Evolutionary conservation across 2,113 vertebrate genomes (phyloP).

Genomic region (Galeopterus variegatus): DNA sequence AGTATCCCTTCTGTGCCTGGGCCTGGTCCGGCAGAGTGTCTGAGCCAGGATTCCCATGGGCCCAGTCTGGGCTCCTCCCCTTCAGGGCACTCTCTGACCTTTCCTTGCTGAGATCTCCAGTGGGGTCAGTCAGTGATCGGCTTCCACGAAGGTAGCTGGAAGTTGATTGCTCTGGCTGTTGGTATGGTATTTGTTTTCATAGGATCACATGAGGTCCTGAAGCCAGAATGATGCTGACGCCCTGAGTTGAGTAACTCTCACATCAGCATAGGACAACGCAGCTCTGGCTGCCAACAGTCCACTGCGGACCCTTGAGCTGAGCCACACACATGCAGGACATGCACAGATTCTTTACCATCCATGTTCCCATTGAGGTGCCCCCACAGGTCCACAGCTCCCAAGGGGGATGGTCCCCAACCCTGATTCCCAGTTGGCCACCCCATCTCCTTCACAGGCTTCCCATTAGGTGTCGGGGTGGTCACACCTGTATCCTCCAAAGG

Average conservation of each 20-base stretch:
- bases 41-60: background rate
- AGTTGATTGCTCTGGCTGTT: background rate
- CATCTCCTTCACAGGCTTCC: background rate
- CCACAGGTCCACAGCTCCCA: background rate
- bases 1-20: accelerated
- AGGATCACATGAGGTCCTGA: background rate
- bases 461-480: background rate
- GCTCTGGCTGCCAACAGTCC: background rate
- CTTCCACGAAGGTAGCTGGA: background rate
- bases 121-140: background rate
- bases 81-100: background rate
- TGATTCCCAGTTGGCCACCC: background rate
- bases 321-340: no score
- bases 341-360: no score
- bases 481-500: background rate
- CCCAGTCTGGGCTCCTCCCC: background rate
- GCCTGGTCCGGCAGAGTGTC: no score
- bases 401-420: background rate
- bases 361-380: no score
- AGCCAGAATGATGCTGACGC: background rate
- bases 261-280: no score
- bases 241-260: background rate
- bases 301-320: background rate
- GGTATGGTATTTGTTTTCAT: background rate
- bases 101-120: background rate